Evolutionary conservation across 2,113 vertebrate genomes (phyloP), one percentile per base, ranked within the genome.

Genomic region (Calcarius ornatus): DNA sequence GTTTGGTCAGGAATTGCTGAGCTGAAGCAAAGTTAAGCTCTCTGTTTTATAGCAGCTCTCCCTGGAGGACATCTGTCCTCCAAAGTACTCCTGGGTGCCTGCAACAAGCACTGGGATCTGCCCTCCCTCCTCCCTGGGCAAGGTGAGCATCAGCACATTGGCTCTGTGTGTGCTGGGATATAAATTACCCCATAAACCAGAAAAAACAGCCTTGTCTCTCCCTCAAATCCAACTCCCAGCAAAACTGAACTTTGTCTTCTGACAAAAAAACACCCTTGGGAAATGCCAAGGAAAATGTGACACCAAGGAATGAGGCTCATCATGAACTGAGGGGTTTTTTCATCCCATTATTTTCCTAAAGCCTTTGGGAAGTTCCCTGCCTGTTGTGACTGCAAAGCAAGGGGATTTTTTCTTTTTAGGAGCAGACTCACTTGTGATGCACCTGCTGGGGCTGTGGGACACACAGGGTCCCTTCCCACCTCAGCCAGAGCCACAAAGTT

Each of bases 171-270:
- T 40, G 43, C 89, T 91, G 70, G 53, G 81, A 30, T 76, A 89
- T 81, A 89, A 95, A 95, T 95, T 82, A 81, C 61, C 45, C 65
- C 69, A 69, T 69, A 82, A 95, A 79, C 21, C 50, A 92, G 45
- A 63, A 92, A 92, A 6, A 18, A 0, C 86, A 81, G 73, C 31
- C 71, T 92, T 22, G 24, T 54, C 38, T 86, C 71, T 78, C 76
- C 61, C 73, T 81, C 27, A 92, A 92, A 86, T 45, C 65, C 70
- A 85, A 8, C 51, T 83, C 56, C 72, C 72, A 84, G 86, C 69
- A 88, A 86, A 94, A 69, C 70, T 17, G 60, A 95, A 71, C 80
- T 81, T 88, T 40, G 68, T 70, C 53, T 80, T 33, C 45, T 38
- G 42, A 66, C 43, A 69, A 79, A 91, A 95, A 84, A 79, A 20